Evolutionary conservation across 2,888 invertebrate genomes (phyloP).

Genomic region (Macrosiphum euphorbiae): DNA sequence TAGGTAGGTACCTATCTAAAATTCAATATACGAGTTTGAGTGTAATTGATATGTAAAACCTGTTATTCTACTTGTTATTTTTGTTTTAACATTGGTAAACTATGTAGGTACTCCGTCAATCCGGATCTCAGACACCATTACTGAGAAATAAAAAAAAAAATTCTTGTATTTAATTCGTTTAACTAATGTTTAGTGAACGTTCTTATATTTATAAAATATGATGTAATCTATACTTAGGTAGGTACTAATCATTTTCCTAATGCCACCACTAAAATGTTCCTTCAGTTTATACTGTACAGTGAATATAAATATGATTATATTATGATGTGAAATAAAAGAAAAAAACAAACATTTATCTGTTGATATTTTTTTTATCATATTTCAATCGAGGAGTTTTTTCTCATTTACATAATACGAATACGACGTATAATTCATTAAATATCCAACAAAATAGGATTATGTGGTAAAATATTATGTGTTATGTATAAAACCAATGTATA

Average conservation of each 20-base stretch:
- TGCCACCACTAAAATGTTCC: background rate
- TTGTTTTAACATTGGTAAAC: background rate
- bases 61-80: constrained; percentile 37
- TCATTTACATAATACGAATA: background rate
- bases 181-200: background rate
- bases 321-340: background rate
- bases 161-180: background rate
- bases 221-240: background rate
- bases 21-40: background rate
- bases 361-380: background rate
- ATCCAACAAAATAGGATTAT: background rate
- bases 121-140: background rate
- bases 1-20: background rate
- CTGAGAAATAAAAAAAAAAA: background rate
- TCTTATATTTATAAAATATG: background rate
- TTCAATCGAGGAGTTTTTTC: background rate
- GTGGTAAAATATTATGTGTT: background rate
- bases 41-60: constrained; percentile 41
- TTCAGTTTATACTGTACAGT: background rate
- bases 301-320: background rate
- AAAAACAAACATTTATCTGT: background rate
- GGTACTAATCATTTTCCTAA: background rate
- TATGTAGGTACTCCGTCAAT: constrained; percentile 4
- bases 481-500: background rate
- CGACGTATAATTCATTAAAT: background rate